Evolutionary conservation across 2,797 vertebrate genomes (phyloP), one percentile per base, ranked within the genome.

Genomic region (Emys orbicularis): DNA sequence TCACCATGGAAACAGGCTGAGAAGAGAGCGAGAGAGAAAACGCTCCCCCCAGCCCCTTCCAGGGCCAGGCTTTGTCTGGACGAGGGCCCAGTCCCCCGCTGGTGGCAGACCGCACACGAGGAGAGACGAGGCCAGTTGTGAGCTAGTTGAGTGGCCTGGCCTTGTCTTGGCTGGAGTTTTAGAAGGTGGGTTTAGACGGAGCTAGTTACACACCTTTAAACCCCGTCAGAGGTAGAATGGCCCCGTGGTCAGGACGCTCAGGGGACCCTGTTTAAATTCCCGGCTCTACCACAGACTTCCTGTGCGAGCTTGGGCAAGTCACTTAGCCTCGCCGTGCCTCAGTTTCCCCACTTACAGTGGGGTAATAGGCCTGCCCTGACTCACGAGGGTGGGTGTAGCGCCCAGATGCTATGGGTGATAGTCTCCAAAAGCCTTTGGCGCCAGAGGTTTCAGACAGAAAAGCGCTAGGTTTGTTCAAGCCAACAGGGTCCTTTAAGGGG

Each of bases 1-100:
- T 97, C 97, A 94, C 97, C 95, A 97, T 97, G 97, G 97, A 96
- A 97, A 97, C 97, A 44, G 6, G 85, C 94, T 80, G 95, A 54
- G 81, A 93, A 92, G 90, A 61, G 96, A 27, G 56, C 29, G 95
- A 90, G 90, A 89, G 95, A 65, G 31, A n/a, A 18, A 92, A 88
- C 3, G 37, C 88, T 88, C 23, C 79, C 94, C 81, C 85, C 93
- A 0, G 89, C 95, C 96, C 95, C 95, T 95, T 93, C 93, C 95
- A 79, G 95, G 18, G 79, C 95, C 94, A 6, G 13, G 92, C 93
- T 95, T 68, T 49, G 88, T 91, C 87, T 97, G 91, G 94, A 1
- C 1, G 1, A 94, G 93, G 15, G 59, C 34, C 61, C 25, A 4
- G 31, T 18, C 29, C 29, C 27, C 56, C 11, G 2, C 56, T 12